Evolutionary conservation across 2,888 invertebrate species (phyloP).

Genomic region (Athetis lepigone): DNA sequence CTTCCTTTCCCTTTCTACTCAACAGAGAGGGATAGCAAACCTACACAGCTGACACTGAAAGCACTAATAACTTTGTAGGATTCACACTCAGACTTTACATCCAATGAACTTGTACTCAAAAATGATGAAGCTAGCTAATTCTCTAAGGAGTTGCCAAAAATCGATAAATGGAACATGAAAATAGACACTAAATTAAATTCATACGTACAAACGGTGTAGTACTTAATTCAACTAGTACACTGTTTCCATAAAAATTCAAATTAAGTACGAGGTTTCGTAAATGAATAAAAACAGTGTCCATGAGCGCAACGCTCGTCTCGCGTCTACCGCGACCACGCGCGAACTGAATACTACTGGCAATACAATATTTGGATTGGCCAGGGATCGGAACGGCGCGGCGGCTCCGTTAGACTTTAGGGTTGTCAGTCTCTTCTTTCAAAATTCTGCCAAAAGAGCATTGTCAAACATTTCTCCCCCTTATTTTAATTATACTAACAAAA

Average conservation of each 20-base stretch:
- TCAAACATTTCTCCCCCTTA: constrained; percentile 7
- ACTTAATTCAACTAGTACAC: constrained; percentile 71
- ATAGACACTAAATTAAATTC: constrained; percentile 65
- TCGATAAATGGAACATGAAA: constrained; percentile 67
- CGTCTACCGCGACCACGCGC: constrained; percentile 85
- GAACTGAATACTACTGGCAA: constrained; percentile 78
- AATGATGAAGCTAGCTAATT: constrained; percentile 70
- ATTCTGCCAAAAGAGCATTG: constrained; percentile 10
- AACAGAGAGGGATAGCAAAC: constrained; percentile 81
- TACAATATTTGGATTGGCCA: constrained; percentile 76
- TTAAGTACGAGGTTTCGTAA: constrained; percentile 79
- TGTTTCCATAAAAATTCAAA: constrained; percentile 73
- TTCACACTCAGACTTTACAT: constrained; percentile 76
- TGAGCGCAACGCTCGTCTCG: constrained; percentile 75
- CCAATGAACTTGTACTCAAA: constrained; percentile 69
- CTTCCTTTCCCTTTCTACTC: constrained; percentile 85
- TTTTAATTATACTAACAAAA: too few relatives aligned
- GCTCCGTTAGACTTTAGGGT: constrained; percentile 59
- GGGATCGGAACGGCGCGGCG: constrained; percentile 67
- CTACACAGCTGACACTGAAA: constrained; percentile 87
- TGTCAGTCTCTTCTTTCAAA: constrained; percentile 13
- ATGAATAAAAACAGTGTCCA: constrained; percentile 78
- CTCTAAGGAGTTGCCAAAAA: constrained; percentile 67
- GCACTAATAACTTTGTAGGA: constrained; percentile 87
- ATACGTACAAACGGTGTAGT: constrained; percentile 67